Base-by-base conservation (phyloP, 30 jellyfish, hydroid and myxozoan species). In the Cassiopea xamachana region DNA sequence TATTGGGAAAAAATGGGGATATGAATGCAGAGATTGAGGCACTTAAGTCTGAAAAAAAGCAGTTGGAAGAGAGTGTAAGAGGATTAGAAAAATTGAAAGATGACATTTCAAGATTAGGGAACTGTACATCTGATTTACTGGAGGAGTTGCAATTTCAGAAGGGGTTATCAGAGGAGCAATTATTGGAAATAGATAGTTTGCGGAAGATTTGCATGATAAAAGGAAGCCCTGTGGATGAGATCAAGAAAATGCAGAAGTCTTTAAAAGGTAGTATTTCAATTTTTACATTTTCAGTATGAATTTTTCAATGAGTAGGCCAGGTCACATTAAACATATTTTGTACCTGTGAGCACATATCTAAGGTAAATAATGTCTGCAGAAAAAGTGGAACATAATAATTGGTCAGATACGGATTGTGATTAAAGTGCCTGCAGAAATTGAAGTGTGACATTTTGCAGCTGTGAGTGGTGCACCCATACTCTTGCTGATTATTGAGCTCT, bases 171-270 rank as follows among this genome's bases (percentile, higher is more conserved):
- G 92, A 82, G 58, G 97, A 91, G 84, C 94, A 91, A 62, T 62
- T 48, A 9, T n/a, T 91, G 6, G 97, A 91, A 48, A 71, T 91
- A 18, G 97, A 84, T 1, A 84, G 97, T 71, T 74, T 91, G 13
- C 64, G 97, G 46, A 92, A 85, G 48, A 91, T 91, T 70, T 91
- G 97, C 62, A 69, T 77, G 58, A 82, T 91, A 17, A 84, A 91
- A 85, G 94, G 91, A 55, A 90, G 62, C 73, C 97, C 97, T 1
- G 88, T 87, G 0, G 97, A 91, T 60, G 97, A 91, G 69, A 82
- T 91, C 9, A 91, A 77, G 83, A 72, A 73, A 59, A 69, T 91
- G 92, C 94, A 85, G 15, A 73, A 77, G 27, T 77, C 92, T 4
- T 46, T 91, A 2, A 85, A 85, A 85, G 92, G 97, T 91, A 51